Evolutionary conservation across 2,888 invertebrate species (phyloP).

Genomic region (Hypolimnas misippus): DNA sequence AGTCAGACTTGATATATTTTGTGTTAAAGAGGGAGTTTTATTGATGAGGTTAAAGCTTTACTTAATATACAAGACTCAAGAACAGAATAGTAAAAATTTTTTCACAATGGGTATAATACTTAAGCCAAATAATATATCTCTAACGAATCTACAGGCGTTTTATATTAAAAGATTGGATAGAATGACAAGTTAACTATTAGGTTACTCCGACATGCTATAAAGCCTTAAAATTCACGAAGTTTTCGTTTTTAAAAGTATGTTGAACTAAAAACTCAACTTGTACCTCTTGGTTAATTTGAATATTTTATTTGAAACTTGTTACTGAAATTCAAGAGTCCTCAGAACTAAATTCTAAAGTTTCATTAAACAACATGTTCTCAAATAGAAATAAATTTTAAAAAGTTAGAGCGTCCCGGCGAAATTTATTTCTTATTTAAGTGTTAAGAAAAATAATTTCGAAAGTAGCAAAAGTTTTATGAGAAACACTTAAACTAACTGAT

Average conservation of each 20-base stretch:
- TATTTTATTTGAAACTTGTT: slow-evolving; percentile 9
- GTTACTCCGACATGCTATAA: neutral
- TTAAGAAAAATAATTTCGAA: neutral
- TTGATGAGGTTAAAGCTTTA: no score
- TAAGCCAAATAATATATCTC: no score
- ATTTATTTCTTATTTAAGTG: neutral
- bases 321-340: slow-evolving; percentile 3
- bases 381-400: neutral
- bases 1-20: no score
- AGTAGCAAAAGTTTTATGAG: neutral
- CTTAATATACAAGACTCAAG: no score
- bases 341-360: slow-evolving; percentile 5
- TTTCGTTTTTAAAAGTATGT: neutral
- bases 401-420: neutral
- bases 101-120: no score
- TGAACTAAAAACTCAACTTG: neutral
- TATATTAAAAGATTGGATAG: no score
- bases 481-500: neutral
- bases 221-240: neutral
- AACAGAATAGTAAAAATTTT: no score
- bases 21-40: no score
- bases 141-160: no score
- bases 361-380: neutral
- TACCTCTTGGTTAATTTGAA: neutral
- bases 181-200: no score